Evolutionary conservation across 2,888 invertebrate species (phyloP), one percentile per base, ranked within the genome.

Genomic region (Prosapia bicincta): DNA sequence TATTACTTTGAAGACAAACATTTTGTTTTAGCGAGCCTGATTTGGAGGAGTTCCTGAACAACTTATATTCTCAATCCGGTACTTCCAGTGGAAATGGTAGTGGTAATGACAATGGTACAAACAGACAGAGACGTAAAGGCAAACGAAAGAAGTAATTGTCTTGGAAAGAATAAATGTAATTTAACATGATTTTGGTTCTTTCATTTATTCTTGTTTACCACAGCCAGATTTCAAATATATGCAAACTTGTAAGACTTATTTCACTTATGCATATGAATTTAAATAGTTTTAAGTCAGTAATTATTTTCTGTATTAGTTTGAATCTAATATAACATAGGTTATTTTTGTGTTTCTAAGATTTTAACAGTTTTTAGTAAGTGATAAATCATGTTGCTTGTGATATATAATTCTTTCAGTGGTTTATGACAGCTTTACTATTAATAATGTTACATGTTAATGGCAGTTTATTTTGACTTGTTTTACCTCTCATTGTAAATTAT

Each of bases 1-100:
- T 15, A 25, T 71, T 74, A 26, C 54, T 1, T 9, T 30, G 10
- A 69, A 13, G 9, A 26, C 7, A 3, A 32, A 75, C 78, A 70
- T 71, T 76, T 70, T 75, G 82, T 79, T 82, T 80, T 81, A 90
- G 90, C 82, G 93, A 93, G 79, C 90, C 92, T 66, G 93, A 94
- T 83, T 87, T 94, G 79, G 94, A 94, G 83, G 93, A 94, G 85
- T 91, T 94, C 84, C 88, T 95, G 81, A 94, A 92, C 86, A 92
- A 91, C 82, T 85, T 94, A 79, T 94, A 93, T 86, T 91, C 89
- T 83, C 91, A 92, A 83, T 76, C 76, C 0, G 71, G 71, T 7
- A 24, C 65, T 9, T 67, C 70, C 23, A 66, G 70, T 9, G 73
- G 43, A 1, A 71, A 74, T 5, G 26, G 32, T 15, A 66, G 71